These are phyloP conservation scores for Slavum lentiscoides DNA, from an alignment of 2,888 invertebrate genomes.

Conservation along the genomic window DNA sequence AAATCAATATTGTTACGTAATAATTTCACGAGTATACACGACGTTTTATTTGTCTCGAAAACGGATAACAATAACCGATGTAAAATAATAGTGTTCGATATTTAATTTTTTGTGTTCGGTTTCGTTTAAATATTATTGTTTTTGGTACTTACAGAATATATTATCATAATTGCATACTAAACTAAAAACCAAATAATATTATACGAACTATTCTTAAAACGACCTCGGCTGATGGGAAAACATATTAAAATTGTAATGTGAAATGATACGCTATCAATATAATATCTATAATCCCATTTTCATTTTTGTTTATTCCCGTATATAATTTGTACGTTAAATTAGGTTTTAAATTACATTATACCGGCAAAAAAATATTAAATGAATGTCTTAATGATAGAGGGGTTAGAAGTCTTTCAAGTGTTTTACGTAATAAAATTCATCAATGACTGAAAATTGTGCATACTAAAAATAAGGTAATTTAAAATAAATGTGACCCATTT, in stretches of 20 bases:
- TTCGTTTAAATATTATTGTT: no score
- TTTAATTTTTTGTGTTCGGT: no score
- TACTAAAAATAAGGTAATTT: no score
- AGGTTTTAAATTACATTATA: constrained; percentile 3
- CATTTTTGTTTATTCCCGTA: background rate
- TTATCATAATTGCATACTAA: background rate
- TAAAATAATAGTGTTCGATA: no score
- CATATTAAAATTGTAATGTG: background rate
- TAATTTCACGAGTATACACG: no score
- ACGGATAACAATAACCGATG: no score
- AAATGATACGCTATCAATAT: background rate
- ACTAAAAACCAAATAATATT: background rate
- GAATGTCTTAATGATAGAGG: background rate
- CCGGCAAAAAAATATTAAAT: background rate
- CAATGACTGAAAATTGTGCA: background rate
- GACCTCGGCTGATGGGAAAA: background rate
- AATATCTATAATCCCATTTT: background rate
- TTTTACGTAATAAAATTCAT: constrained; percentile 5
- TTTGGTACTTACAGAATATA: no score
- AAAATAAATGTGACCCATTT: no score
- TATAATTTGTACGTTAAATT: background rate
- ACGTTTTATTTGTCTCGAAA: no score
- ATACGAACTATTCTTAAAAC: background rate
- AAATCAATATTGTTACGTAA: no score
- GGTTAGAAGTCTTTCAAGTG: background rate